phyloP scores from a whole-genome alignment of 2,888 invertebrate genomes.

The Selenia dentaria region DNA sequence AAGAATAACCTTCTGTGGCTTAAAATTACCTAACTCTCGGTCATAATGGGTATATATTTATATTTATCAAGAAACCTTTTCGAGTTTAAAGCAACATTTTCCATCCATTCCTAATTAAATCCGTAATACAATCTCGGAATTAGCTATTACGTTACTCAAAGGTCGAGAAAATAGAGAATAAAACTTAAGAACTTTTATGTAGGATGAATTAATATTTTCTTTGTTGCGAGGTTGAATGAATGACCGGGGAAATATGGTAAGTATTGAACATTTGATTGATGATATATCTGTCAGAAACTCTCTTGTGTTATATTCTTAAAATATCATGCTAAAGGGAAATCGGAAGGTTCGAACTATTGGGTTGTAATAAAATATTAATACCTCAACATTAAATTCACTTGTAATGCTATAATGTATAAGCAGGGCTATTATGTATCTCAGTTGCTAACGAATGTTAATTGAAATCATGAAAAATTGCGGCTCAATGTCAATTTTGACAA shows the following conservation, averaged over 20 bases:
- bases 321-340: background rate
- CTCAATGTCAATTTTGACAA: too few relatives aligned
- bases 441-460: too few relatives aligned
- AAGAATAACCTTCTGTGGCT: too few relatives aligned
- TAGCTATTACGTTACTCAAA: conserved; percentile 11
- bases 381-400: too few relatives aligned
- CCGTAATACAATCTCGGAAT: conserved; percentile 8
- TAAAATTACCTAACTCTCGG: too few relatives aligned
- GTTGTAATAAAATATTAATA: too few relatives aligned
- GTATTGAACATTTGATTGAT: conserved; percentile 21
- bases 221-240: conserved; percentile 10
- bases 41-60: background rate
- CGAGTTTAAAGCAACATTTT: conserved; percentile 1
- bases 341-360: background rate
- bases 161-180: conserved; percentile 3
- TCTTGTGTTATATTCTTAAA: conserved; percentile 5
- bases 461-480: too few relatives aligned
- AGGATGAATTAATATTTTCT: conserved; percentile 7
- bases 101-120: conserved; percentile 6
- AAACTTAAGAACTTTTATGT: conserved; percentile 1
- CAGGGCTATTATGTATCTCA: too few relatives aligned
- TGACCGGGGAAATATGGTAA: conserved; percentile 15
- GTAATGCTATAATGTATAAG: too few relatives aligned
- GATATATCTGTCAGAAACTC: conserved; percentile 6
- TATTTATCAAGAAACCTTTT: conserved; percentile 3